Percentiles rank a stretch among this genome's conserved stretches.
Conservation (phyloP, 2,113 vertebrate species). For the Xiphophorus maculatus region DNA sequence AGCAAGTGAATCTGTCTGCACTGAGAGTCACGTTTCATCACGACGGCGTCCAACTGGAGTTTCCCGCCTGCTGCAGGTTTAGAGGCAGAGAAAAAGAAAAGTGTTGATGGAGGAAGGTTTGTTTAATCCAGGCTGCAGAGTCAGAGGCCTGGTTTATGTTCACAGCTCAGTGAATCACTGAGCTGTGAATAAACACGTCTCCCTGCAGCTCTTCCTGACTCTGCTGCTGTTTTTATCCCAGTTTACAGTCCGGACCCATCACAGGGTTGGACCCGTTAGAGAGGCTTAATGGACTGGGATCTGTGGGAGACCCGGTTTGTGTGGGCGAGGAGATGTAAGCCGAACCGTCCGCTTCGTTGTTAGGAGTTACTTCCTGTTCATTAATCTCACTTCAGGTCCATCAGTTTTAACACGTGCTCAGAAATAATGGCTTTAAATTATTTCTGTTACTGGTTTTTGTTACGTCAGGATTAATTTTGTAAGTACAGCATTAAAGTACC, state of each 20-base stretch:
- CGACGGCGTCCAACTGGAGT: neutral
- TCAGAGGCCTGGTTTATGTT: too few species aligned
- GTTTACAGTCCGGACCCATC: neutral
- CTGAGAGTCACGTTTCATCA: neutral
- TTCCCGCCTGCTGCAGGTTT: neutral
- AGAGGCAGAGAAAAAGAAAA: neutral
- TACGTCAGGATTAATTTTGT: too few species aligned
- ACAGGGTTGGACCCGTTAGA: neutral
- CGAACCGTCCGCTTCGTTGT: too few species aligned
- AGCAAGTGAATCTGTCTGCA: neutral
- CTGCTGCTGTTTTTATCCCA: neutral
- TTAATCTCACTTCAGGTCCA: neutral
- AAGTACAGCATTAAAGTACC: too few species aligned
- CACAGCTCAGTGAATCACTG: neutral
- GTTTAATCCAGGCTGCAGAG: too few species aligned
- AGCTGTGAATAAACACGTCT: neutral
- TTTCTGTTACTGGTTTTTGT: too few species aligned
- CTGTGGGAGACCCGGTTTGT: neutral
- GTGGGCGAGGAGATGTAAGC: neutral
- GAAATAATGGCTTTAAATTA: too few species aligned
- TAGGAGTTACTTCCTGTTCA: neutral
- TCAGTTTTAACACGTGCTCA: too few species aligned
- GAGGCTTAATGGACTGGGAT: neutral
- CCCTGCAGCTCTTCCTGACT: neutral
- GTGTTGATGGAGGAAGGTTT: neutral